Percentiles rank a stretch among this genome's conserved stretches.
Conservation (phyloP, 1,140 invertebrate species). For the Euschistus heros region DNA sequence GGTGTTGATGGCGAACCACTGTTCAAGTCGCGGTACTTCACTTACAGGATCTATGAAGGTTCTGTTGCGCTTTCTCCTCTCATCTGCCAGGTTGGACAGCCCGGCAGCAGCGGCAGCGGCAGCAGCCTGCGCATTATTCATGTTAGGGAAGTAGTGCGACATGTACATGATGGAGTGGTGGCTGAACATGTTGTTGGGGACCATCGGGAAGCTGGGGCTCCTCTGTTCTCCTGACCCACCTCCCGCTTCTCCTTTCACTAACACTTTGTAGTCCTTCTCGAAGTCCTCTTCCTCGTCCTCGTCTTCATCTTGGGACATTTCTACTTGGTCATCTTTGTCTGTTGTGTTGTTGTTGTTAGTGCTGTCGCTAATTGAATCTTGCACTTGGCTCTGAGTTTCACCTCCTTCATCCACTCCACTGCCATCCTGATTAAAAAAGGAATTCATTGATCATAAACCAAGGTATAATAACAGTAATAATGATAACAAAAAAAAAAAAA, state of each 20-base stretch:
- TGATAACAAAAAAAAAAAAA: no score
- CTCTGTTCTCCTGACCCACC: constrained; percentile 34
- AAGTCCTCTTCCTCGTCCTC: constrained; percentile 41
- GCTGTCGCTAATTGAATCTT: constrained; percentile 13
- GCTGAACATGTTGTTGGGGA: constrained; percentile 62
- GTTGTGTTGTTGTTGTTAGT: constrained; percentile 28
- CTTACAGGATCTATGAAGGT: constrained; percentile 99
- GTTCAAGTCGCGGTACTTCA: constrained; percentile 90
- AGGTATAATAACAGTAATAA: no score
- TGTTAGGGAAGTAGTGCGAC: constrained; percentile 68
- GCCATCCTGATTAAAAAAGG: background rate
- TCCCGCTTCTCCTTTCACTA: constrained; percentile 30
- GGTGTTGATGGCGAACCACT: constrained; percentile 95
- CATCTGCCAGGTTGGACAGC: constrained; percentile 46
- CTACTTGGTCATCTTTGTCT: constrained; percentile 44
- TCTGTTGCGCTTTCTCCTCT: constrained; percentile 83
- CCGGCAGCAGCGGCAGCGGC: constrained; percentile 38
- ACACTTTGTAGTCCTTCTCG: constrained; percentile 34
- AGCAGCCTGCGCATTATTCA: constrained; percentile 33
- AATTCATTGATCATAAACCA: no score
- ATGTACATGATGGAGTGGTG: constrained; percentile 81
- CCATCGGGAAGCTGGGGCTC: constrained; percentile 57
- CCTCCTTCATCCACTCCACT: constrained; percentile 1
- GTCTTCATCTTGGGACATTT: constrained; percentile 50
- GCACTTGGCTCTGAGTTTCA: background rate